Evolutionary conservation across 2,113 vertebrate genomes (phyloP).

Genomic region (Myiagra hebetior): DNA sequence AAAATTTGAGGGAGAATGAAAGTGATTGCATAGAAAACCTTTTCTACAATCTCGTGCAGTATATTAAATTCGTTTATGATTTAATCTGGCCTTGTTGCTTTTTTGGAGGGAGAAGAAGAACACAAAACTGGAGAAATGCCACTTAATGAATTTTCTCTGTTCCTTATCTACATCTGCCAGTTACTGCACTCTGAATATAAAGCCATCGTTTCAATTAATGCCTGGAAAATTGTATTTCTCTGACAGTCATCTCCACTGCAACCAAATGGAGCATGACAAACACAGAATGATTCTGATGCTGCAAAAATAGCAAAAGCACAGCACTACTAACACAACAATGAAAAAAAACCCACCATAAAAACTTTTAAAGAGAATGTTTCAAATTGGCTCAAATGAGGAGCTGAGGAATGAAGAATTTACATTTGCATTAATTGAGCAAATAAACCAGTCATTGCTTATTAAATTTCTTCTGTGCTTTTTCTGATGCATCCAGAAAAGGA

Average conservation of each 20-base stretch:
- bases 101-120: neutral
- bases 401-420: neutral
- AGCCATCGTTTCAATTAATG: neutral
- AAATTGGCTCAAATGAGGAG: neutral
- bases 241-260: conserved; percentile 33
- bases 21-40: neutral
- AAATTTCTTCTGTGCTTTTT: neutral
- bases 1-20: neutral
- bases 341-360: rapidly evolving
- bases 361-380: neutral
- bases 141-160: conserved; percentile 10
- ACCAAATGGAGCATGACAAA: conserved; percentile 19
- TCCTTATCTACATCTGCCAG: conserved; percentile 26
- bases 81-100: neutral
- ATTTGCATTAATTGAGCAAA: neutral
- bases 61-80: neutral
- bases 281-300: neutral
- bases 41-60: neutral
- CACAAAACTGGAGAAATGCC: neutral
- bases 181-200: neutral
- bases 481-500: neutral
- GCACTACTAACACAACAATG: neutral
- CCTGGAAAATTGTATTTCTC: conserved; percentile 21
- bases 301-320: neutral
- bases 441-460: neutral